phyloP scores from a whole-genome alignment of 2,888 invertebrate genomes.

The Timandra comae region DNA sequence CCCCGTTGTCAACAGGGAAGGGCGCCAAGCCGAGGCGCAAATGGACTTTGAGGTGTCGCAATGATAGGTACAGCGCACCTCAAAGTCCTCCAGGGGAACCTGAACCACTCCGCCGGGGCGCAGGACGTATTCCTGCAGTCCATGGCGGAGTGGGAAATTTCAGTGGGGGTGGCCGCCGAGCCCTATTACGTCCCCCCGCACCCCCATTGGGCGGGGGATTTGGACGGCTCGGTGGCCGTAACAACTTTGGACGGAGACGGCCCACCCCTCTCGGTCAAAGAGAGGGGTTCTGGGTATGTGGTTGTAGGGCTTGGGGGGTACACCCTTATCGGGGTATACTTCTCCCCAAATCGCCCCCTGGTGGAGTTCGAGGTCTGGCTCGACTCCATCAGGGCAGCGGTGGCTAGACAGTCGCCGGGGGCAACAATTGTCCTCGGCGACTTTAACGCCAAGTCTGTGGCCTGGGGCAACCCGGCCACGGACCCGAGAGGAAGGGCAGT shows the following conservation, averaged over 20 bases:
- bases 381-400: not conserved
- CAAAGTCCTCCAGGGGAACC: not conserved
- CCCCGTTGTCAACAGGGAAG: too few relatives aligned
- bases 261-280: constrained; percentile 1
- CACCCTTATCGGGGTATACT: constrained; percentile 14
- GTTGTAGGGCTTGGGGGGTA: constrained; percentile 2
- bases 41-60: not conserved
- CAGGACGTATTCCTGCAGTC: constrained; percentile 6
- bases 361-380: constrained; percentile 20
- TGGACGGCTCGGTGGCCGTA: not conserved
- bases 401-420: constrained; percentile 4
- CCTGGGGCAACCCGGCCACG: constrained; percentile 13
- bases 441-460: constrained; percentile 16
- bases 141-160: constrained; percentile 7
- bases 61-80: not conserved
- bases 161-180: constrained; percentile 5
- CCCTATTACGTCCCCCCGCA: not conserved
- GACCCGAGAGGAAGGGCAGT: not conserved
- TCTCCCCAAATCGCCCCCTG: constrained; percentile 17
- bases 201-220: not conserved
- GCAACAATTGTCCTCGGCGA: constrained; percentile 4
- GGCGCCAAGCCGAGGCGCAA: too few relatives aligned
- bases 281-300: constrained; percentile 11
- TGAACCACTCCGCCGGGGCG: constrained; percentile 5
- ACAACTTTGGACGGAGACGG: constrained; percentile 1